Evolutionary conservation across 2,113 vertebrate genomes (phyloP), one percentile per base, ranked within the genome.

Genomic region (Daboia siamensis): DNA sequence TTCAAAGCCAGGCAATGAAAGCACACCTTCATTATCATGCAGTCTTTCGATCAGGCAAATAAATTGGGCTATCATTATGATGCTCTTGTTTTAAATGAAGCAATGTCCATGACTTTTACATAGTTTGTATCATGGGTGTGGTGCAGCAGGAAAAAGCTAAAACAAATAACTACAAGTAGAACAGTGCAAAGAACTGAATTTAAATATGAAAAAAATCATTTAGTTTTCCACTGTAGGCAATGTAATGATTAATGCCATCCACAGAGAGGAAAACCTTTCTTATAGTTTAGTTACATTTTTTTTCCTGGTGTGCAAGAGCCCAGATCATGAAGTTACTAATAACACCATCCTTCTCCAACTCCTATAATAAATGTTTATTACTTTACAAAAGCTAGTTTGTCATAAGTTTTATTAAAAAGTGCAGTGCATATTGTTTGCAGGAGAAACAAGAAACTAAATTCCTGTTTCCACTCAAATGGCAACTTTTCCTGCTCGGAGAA

Each of bases 1-100:
- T 88, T 90, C 90, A 39, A 94, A 44, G 3, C 93, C 55, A 95
- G 95, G 94, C 94, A 94, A 94, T 94, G 7, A 85, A 91, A 90
- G 94, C 93, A 9, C 94, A 91, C 94, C 95, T 91, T 93, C 90
- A 90, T 95, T 39, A 93, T n/a, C n/a, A 12, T 17, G 2, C 90
- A 54, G 0, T 88, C 92, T 95, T 93, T 89, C 10, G 69, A 93
- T 90, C 3, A 1, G 91, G 94, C 92, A 93, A 95, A 94, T 64
- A 95, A 24, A 92, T 39, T 0, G 4, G 0, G 24, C 92, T n/a
- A 26, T 90, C 15, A 91, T 69, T 12, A 0, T n/a, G 33, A 51
- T 0, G 90, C 94, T 90, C 1, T 90, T 24, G 4, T 86, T 92
- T 91, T 0, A 17, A 92, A 91, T 61, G 90, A 91, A 91, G 1